Evolutionary conservation across 2,888 invertebrate species (phyloP), one percentile per base, ranked within the genome.

Genomic region (Aphidoletes aphidimyza): DNA sequence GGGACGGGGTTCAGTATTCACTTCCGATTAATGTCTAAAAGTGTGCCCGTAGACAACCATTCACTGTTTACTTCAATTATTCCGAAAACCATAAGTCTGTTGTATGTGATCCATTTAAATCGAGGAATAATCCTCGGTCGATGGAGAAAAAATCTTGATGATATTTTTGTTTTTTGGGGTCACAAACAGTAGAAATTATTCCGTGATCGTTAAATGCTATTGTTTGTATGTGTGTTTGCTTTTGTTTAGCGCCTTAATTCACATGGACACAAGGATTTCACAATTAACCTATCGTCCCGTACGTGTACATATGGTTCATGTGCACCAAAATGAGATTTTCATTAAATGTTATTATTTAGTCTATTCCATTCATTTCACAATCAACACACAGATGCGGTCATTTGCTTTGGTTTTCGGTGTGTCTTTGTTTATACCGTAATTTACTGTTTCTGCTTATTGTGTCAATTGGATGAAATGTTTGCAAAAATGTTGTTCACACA

Each of bases 341-440:
- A 69, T 69, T 69, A 69, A 30, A 69, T 69, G 34, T 69, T 26
- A 69, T 6, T 69, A 30, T 69, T 69, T 30, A 69, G 0, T 69
- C 34, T 26, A 30, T 69, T 30, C 69, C 30, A 69, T 69, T 69
- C 34, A 69, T 69, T 69, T 69, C 54, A 54, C 54, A 69, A 69
- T 34, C 69, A 42, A 9, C 14, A 42, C 42, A 30, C 69, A 69
- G 17, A 69, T 30, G 30, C 30, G 26, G 11, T 69, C 69, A 11
- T 69, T 69, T 26, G 22, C 17, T 34, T 30, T 5, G n/a, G n/a
- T 69, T 6, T 1, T 5, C 69, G 26, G 17, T 69, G n/a, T 69
- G 69, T 69, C 69, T 54, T 54, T 69, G n/a, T n/a, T n/a, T n/a
- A n/a, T n/a, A n/a, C 26, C 11, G 69, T 69, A 30, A 69, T 26